phyloP scores from a whole-genome alignment of 2,888 invertebrate genomes.

The Pardosa pseudoannulata region DNA sequence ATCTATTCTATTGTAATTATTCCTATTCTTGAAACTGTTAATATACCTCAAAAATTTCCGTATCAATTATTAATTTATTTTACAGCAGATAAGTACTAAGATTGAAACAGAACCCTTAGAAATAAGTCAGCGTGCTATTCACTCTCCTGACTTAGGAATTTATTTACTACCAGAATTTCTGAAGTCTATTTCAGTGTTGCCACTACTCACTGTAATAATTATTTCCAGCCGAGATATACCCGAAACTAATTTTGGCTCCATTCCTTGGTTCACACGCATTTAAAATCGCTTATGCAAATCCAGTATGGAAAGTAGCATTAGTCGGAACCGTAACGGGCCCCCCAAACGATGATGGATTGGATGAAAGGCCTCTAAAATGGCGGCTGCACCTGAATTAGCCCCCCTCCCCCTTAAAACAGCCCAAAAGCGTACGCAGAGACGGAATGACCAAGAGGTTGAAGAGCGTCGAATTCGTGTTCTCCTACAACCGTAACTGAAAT shows the following conservation, averaged over 20 bases:
- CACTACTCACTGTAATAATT: not conserved
- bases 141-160: too few relatives aligned
- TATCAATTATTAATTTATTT: too few relatives aligned
- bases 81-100: too few relatives aligned
- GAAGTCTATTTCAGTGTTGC: not conserved
- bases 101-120: too few relatives aligned
- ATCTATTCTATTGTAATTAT: too few relatives aligned
- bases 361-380: constrained; percentile 13
- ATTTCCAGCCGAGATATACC: not conserved
- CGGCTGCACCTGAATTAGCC: constrained; percentile 1
- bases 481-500: not conserved
- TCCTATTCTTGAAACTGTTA: too few relatives aligned
- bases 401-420: not conserved
- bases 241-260: constrained; percentile 6
- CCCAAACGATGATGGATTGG: constrained; percentile 17
- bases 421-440: not conserved
- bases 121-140: too few relatives aligned
- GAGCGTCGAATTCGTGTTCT: not conserved
- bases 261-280: constrained; percentile 17
- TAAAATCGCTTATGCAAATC: constrained; percentile 19
- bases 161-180: not conserved
- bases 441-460: not conserved
- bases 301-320: constrained; percentile 9
- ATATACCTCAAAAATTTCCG: too few relatives aligned
- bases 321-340: constrained; percentile 13